Evolutionary conservation across 23 tunicate species (phyloP), one percentile per base, ranked within the genome.

Genomic region (Diplosoma virens): DNA sequence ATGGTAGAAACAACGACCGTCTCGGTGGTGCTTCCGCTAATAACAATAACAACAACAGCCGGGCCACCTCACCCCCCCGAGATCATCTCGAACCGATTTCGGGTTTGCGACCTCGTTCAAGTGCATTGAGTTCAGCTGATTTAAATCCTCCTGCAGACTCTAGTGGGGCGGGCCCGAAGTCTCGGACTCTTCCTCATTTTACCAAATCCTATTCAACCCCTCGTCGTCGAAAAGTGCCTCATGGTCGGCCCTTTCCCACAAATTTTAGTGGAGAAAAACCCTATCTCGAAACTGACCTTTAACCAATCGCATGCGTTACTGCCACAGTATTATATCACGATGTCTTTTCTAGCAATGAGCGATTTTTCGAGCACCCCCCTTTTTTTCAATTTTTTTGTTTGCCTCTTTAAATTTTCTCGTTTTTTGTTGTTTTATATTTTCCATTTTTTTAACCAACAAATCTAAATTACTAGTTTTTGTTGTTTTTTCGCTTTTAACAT

Each of bases 251-350:
- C 3, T 5, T 67, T 16, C 26, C 20, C 6, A 2, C 69, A 25
- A 3, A 27, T n/a, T 7, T 3, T 5, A 7, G 52, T 2, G 3
- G 17, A 25, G 20, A 16, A 6, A 35, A 67, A 36, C 52, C 74
- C 14, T 67, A 67, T 36, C 23, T 67, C 7, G 74, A 67, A 36
- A 67, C 74, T 28, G 74, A 67, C 24, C 21, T 67, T 3, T 67
- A n/a, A n/a, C n/a, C n/a, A n/a, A n/a, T n/a, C n/a, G n/a, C n/a
- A n/a, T n/a, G n/a, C n/a, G n/a, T n/a, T n/a, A n/a, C n/a, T n/a
- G n/a, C n/a, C n/a, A 45, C 14, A 16, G 52, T 45, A n/a, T n/a
- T n/a, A n/a, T 41, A 41, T 9, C 50, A 41, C 50, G 50, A 41
- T 7, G 14, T 7, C 50, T 14, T 9, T 41, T 14, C 50, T 41